Conservation (phyloP, 2,888 invertebrate species). For the Macaria notata region DNA sequence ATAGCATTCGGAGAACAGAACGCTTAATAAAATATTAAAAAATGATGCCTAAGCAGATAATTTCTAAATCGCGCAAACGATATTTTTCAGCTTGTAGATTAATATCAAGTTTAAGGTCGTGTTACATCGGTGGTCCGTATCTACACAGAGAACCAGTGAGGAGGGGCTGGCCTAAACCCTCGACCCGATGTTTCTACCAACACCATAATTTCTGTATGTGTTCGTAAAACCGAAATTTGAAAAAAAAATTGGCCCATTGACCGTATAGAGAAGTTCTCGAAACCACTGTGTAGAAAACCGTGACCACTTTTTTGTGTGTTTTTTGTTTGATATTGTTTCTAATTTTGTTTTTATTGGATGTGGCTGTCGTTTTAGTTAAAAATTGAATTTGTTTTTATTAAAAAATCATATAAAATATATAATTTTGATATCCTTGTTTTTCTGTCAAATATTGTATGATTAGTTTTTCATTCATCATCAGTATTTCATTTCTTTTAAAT, state of each 20-base stretch:
- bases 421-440: too few species aligned
- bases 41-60: background rate
- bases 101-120: background rate
- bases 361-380: too few species aligned
- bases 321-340: background rate
- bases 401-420: too few species aligned
- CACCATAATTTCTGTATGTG: slow-evolving; percentile 58
- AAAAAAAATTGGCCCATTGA: slow-evolving; percentile 70
- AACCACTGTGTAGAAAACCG: slow-evolving; percentile 69
- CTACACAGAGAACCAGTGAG: slow-evolving; percentile 69
- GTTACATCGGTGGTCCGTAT: slow-evolving; percentile 52
- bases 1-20: too few species aligned
- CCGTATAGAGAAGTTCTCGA: slow-evolving; percentile 74
- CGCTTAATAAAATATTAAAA: too few species aligned
- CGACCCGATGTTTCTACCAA: slow-evolving; percentile 49
- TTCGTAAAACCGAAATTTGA: slow-evolving; percentile 53
- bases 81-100: slow-evolving; percentile 27
- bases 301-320: slow-evolving; percentile 54
- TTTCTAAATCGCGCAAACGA: slow-evolving; percentile 53
- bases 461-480: too few species aligned
- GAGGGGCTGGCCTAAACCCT: slow-evolving; percentile 61
- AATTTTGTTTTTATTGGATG: background rate
- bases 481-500: too few species aligned
- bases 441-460: too few species aligned
- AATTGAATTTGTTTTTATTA: too few species aligned